Base-by-base conservation (phyloP, 2,797 vertebrate species). In the Acrocephalus scirpaceus region DNA sequence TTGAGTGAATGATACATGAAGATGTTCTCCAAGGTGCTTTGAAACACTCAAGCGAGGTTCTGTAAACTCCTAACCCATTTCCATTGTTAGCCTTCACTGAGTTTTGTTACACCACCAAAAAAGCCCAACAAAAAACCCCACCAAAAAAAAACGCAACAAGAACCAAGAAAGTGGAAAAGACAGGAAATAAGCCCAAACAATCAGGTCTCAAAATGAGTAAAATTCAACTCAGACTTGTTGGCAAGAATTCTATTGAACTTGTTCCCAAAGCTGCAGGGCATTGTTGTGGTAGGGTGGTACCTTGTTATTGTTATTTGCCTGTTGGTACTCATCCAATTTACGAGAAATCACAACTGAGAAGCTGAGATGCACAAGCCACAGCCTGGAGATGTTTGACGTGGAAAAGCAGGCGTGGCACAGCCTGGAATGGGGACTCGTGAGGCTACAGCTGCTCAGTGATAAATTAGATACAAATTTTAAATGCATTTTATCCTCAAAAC, bases 171-270 rank as follows among this genome's bases (percentile, higher is more conserved):
- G 22, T 29, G 44, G 26, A n/a, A 87, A 93, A 81, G 58, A 51
- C 80, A 96, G 88, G 93, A 90, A 95, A 90, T 1, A 5, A 95
- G 42, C 50, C 61, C 50, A 21, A 80, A 50, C 42, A 90, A 54
- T 26, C 12, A 30, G 16, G n/a, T 90, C 86, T 90, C 80, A 78
- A 62, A 88, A 86, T 50, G 66, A 96, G 76, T 77, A 95, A 86
- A 88, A 94, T 64, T 88, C 45, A 75, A 3, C 25, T 64, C 38
- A 84, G 65, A 64, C 17, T 79, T 1, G 17, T 19, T 81, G 90
- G 65, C 65, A 88, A n/a, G 80, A 74, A 90, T 86, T 70, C 76
- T 32, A 27, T 5, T 6, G 32, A 94, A 36, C 16, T 22, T n/a
- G 11, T 30, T 88, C 47, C 83, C 88, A 83, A 70, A 73, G 32